These are phyloP conservation scores for Crocallis elinguaria DNA, from an alignment of 2,888 invertebrate genomes.

Conservation along the genomic window DNA sequence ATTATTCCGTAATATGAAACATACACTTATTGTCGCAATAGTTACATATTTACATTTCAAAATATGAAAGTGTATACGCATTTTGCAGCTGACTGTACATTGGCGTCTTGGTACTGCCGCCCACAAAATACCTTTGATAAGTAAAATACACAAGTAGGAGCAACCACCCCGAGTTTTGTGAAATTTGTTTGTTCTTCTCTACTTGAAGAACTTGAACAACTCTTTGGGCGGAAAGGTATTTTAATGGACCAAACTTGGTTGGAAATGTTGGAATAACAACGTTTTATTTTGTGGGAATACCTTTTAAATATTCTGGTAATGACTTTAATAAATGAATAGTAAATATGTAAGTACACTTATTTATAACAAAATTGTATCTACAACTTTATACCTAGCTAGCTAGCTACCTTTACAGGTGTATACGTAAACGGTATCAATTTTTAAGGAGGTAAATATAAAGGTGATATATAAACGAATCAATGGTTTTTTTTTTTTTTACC, in stretches of 20 bases:
- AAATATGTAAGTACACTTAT: too few species aligned
- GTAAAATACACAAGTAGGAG: conserved; percentile 17
- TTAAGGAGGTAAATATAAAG: too few species aligned
- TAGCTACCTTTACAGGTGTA: too few species aligned
- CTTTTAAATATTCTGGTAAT: neutral
- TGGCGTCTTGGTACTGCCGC: neutral
- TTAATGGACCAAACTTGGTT: conserved; percentile 15
- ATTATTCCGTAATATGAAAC: too few species aligned
- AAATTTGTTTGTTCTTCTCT: conserved; percentile 24
- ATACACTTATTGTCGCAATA: too few species aligned
- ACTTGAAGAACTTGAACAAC: conserved; percentile 16
- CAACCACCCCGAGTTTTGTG: conserved; percentile 11
- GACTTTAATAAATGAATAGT: neutral
- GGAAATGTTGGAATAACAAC: conserved; percentile 14
- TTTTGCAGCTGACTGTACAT: conserved; percentile 7
- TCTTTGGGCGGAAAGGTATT: conserved; percentile 16
- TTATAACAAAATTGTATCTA: too few species aligned
- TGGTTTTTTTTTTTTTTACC: too few species aligned
- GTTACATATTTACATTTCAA: too few species aligned
- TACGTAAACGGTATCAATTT: too few species aligned
- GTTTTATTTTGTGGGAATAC: neutral
- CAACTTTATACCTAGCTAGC: too few species aligned
- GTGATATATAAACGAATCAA: too few species aligned
- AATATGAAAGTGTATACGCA: neutral
- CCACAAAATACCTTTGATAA: conserved; percentile 20